Evolutionary conservation across 1,140 invertebrate genomes (phyloP).

Genomic region (Scaptomyza pallida): DNA sequence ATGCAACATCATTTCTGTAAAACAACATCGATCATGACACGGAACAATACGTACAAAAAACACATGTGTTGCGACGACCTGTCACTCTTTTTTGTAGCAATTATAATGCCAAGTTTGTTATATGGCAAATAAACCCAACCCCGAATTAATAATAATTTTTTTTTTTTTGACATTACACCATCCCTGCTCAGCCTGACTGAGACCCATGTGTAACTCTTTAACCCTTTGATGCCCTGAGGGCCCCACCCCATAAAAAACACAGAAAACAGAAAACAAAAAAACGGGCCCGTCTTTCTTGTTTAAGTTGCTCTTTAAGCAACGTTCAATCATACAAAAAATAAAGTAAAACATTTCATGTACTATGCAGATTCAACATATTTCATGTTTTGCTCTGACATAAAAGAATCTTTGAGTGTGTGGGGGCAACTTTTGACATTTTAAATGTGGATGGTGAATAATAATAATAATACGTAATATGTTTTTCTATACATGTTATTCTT

Average conservation of each 20-base stretch:
- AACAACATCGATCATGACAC: slow-evolving; percentile 57
- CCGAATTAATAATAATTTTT: slow-evolving; percentile 50
- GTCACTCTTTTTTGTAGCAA: slow-evolving; percentile 48
- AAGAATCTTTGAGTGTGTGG: slow-evolving; percentile 20
- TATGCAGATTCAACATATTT: slow-evolving; percentile 42
- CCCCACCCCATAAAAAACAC: no score
- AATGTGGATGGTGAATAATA: slow-evolving; percentile 16
- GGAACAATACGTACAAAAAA: slow-evolving; percentile 1
- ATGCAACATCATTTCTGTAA: slow-evolving; percentile 54
- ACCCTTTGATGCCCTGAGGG: slow-evolving; percentile 41
- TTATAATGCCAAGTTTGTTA: slow-evolving; percentile 52
- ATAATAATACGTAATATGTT: slow-evolving; percentile 8
- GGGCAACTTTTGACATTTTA: slow-evolving; percentile 53
- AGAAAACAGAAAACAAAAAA: no score
- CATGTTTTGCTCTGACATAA: slow-evolving; percentile 5
- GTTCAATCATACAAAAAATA: slow-evolving; percentile 67
- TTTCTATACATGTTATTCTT: slow-evolving; percentile 12
- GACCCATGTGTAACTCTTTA: slow-evolving; percentile 70
- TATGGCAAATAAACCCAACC: slow-evolving; percentile 32
- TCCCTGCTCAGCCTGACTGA: slow-evolving; percentile 13
- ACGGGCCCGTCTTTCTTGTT: slow-evolving; percentile 21
- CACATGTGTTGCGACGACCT: slow-evolving; percentile 47
- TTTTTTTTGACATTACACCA: slow-evolving; percentile 33
- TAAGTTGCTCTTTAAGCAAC: slow-evolving; percentile 64
- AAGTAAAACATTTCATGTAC: slow-evolving; percentile 35